phyloP scores from a whole-genome alignment of 2,797 vertebrate species.

The Manis pentadactyla region DNA sequence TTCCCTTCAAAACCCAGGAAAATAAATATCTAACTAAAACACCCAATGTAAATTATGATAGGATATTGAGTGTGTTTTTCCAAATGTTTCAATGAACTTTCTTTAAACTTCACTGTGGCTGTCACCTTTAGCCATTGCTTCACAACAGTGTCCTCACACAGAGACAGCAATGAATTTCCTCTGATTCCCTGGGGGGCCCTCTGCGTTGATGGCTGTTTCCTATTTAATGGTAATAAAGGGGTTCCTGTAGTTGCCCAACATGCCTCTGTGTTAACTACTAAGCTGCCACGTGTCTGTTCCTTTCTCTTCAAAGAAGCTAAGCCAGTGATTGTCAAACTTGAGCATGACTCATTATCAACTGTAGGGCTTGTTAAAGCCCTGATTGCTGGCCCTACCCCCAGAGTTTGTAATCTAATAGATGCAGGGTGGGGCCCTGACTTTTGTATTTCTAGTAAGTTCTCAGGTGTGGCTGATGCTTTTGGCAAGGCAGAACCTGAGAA shows the following conservation, averaged over 20 bases:
- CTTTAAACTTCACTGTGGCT: conserved; percentile 23
- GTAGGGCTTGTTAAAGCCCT: background rate
- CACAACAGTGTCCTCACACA: background rate
- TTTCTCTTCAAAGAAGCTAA: background rate
- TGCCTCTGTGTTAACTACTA: background rate
- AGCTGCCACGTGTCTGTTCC: background rate
- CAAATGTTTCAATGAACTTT: conserved; percentile 35
- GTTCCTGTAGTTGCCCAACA: conserved; percentile 54
- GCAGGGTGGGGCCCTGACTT: too few relatives aligned
- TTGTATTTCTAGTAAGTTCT: background rate
- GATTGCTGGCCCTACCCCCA: background rate
- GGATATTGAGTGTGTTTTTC: conserved; percentile 48
- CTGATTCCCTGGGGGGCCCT: conserved; percentile 38
- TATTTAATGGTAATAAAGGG: conserved; percentile 29
- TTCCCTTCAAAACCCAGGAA: conserved; percentile 59
- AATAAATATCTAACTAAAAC: conserved; percentile 30
- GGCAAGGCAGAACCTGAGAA: background rate
- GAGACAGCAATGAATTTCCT: conserved; percentile 34
- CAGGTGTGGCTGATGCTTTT: background rate
- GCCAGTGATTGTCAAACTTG: background rate
- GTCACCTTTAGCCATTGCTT: conserved; percentile 43
- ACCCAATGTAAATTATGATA: background rate
- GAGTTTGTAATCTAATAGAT: background rate
- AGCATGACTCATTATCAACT: background rate
- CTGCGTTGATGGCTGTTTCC: conserved; percentile 44